These are phyloP conservation scores for Caracal caracal DNA, from an alignment of 2,113 vertebrate species.

Conservation along the genomic window DNA sequence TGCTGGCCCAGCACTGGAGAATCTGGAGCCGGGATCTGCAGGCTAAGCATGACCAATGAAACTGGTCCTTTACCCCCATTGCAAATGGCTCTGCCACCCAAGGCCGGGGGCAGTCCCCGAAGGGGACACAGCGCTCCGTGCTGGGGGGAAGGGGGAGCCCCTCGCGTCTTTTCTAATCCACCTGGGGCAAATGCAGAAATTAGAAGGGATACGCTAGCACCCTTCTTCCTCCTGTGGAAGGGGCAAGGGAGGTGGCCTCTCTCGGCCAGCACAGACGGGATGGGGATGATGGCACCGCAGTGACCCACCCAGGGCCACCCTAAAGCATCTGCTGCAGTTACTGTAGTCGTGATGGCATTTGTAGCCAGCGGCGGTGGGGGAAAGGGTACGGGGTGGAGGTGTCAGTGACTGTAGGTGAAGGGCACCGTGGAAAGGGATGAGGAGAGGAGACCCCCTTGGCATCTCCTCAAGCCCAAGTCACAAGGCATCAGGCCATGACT, in stretches of 20 bases:
- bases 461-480: neutral
- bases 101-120: too few species aligned
- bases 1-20: too few species aligned
- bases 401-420: neutral
- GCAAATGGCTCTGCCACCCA: neutral
- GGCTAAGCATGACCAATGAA: neutral
- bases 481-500: neutral
- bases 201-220: neutral
- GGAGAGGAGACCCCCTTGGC: neutral
- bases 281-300: neutral
- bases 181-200: neutral
- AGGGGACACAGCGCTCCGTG: neutral
- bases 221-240: neutral
- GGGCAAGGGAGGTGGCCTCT: neutral
- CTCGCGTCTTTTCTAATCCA: neutral
- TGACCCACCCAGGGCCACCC: neutral
- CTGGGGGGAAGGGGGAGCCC: neutral
- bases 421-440: neutral
- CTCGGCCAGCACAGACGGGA: rapidly evolving
- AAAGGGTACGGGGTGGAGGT: neutral
- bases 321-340: neutral
- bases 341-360: neutral
- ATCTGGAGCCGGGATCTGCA: neutral
- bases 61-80: too few species aligned
- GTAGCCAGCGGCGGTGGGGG: neutral